A percentile compares a stretch with the other conserved stretches of the same genome.
phyloP scores from a whole-genome alignment of 92 coral and sea anemone species.

The Porites evermanni region DNA sequence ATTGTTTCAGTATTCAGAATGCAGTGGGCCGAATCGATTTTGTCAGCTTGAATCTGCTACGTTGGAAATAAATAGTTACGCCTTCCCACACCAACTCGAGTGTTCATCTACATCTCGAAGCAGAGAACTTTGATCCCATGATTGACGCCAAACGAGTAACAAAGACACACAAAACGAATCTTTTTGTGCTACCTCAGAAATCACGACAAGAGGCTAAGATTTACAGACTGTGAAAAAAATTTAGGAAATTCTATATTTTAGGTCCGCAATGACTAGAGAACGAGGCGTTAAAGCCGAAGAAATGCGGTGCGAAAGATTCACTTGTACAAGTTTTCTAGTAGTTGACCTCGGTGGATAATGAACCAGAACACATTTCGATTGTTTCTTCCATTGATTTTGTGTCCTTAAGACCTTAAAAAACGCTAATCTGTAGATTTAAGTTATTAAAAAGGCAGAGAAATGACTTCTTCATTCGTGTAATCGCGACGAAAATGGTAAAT shows the following conservation, averaged over 20 bases:
- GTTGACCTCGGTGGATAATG: slow-evolving; percentile 6
- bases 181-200: neutral
- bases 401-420: neutral
- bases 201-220: neutral
- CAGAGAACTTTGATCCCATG: neutral
- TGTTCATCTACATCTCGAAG: neutral
- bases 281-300: no score
- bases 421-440: neutral
- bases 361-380: neutral
- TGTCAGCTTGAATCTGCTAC: slow-evolving; percentile 2
- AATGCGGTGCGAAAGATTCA: no score
- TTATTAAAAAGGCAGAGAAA: neutral
- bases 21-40: neutral
- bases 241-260: no score
- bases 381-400: neutral
- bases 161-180: neutral
- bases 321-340: slow-evolving; percentile 1
- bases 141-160: neutral
- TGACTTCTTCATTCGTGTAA: neutral
- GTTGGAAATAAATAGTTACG: neutral
- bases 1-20: neutral
- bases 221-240: no score
- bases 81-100: neutral
- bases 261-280: no score
- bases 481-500: neutral